These are phyloP conservation scores for Fragum sueziense DNA, from an alignment of 2,888 invertebrate genomes.

Conservation along the genomic window DNA sequence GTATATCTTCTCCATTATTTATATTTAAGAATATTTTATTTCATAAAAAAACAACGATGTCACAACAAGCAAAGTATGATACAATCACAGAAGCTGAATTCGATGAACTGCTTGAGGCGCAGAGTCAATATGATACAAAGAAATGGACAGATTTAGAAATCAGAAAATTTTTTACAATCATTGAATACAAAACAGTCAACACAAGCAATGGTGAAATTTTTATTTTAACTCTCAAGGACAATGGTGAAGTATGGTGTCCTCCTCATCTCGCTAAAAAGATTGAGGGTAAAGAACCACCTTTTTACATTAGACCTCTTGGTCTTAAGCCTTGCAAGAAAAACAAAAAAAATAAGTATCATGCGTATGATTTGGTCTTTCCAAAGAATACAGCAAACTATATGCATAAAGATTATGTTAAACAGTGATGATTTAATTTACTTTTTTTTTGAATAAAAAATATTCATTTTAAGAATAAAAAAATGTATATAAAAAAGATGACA, in stretches of 20 bases:
- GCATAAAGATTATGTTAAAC: conserved; percentile 21
- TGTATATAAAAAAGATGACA: too few species aligned
- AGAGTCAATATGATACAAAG: conserved; percentile 34
- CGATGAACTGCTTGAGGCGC: conserved; percentile 30
- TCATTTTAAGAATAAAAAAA: too few species aligned
- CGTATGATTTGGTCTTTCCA: conserved; percentile 26
- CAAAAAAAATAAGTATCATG: conserved; percentile 33
- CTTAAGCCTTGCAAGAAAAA: conserved; percentile 37
- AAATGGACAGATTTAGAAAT: conserved; percentile 40
- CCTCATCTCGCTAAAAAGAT: conserved; percentile 23
- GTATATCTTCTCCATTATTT: conserved; percentile 37
- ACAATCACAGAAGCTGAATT: conserved; percentile 30
- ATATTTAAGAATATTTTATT: conserved; percentile 16
- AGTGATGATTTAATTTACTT: conserved; percentile 8
- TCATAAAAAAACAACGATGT: conserved; percentile 19
- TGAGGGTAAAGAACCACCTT: conserved; percentile 25
- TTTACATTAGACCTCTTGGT: conserved; percentile 35
- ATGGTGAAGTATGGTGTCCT: conserved; percentile 38
- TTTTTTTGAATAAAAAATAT: conserved; percentile 8
- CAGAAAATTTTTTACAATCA: conserved; percentile 31
- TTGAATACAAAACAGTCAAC: conserved; percentile 15
- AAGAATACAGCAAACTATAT: too few species aligned
- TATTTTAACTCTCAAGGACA: conserved; percentile 27
- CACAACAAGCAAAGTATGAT: conserved; percentile 9
- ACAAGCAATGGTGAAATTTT: conserved; percentile 25